Base-by-base conservation (phyloP, 2,113 vertebrate species). In the Mastomys coucha region DNA sequence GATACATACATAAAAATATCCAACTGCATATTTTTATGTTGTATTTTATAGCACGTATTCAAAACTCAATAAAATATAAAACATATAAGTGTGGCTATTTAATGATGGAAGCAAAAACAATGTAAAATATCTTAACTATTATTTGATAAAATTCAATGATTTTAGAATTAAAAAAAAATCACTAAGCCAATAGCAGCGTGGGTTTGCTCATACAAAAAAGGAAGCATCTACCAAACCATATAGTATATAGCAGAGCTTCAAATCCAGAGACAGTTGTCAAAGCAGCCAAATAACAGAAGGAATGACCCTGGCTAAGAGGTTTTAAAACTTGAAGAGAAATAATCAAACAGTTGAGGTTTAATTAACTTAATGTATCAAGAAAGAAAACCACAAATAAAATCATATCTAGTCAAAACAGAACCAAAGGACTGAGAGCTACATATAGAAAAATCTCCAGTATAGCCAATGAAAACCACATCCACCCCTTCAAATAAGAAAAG, bases 351-450 rank as follows among this genome's bases (percentile, higher is more conserved):
- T 51, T 88, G 53, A 95, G 11, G 20, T 88, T 78, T 84, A 91
- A 56, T 31, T 56, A 85, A 28, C 45, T 75, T 67, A 85, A 39
- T 67, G 20, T 89, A 45, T 63, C 51, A 93, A 31, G 28, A 58
- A 91, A 72, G 33, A 60, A 90, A 67, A 80, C 17, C 56, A 67
- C 65, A 93, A 95, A 91, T 33, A 78, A 85, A 56, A 91, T 2
- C 3, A 7, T 28, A 70, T 26, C 20, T 70, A 94, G 33, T 28
- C 58, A 75, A 75, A 75, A 8, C 7, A 82, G 42, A 70, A 13
- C 14, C 56, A 89, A 85, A 91, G 8, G 53, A 42, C 51, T 80
- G 9, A 91, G 53, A 86, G 19, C 14, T 80, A 89, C 88, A 91
- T 76, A 17, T 58, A 53, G 17, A 82, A 53, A 45, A 70, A 89